Evolutionary conservation across 2,113 vertebrate genomes (phyloP).

Genomic region (Dicentrarchus labrax): DNA sequence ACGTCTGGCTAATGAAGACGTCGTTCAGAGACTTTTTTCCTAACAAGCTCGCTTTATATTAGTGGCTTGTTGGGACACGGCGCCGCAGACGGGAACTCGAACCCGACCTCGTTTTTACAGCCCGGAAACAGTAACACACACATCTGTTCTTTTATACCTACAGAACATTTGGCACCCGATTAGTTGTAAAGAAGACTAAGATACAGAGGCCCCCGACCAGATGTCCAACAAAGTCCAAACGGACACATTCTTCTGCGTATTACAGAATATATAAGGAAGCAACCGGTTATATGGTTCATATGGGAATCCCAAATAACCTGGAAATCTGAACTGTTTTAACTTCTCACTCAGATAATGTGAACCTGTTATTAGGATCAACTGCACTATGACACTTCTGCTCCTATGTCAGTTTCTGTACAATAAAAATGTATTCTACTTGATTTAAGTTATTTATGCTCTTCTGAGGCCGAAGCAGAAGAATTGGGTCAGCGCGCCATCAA

Average conservation of each 20-base stretch:
- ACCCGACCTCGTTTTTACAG: background rate
- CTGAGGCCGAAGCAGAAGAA: too few relatives aligned
- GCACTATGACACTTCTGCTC: too few relatives aligned
- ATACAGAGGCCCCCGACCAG: background rate
- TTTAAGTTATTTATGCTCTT: too few relatives aligned
- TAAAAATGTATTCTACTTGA: too few relatives aligned
- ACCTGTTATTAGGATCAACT: too few relatives aligned
- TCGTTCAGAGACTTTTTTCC: background rate
- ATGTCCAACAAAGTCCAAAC: background rate
- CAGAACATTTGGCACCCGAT: background rate
- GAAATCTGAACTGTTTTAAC: too few relatives aligned
- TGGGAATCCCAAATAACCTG: too few relatives aligned
- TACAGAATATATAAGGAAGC: background rate
- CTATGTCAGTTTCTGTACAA: too few relatives aligned
- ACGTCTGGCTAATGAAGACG: constrained; percentile 17
- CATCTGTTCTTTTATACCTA: background rate
- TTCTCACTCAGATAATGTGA: too few relatives aligned
- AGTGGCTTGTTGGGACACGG: background rate
- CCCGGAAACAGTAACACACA: background rate
- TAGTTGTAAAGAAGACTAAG: background rate
- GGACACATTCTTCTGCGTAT: background rate
- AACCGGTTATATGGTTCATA: background rate
- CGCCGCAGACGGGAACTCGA: background rate
- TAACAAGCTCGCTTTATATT: constrained; percentile 1
- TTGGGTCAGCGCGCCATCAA: too few relatives aligned